These are phyloP conservation scores for Salpingus planirostris DNA, from an alignment of 2,888 invertebrate species.

Conservation along the genomic window DNA sequence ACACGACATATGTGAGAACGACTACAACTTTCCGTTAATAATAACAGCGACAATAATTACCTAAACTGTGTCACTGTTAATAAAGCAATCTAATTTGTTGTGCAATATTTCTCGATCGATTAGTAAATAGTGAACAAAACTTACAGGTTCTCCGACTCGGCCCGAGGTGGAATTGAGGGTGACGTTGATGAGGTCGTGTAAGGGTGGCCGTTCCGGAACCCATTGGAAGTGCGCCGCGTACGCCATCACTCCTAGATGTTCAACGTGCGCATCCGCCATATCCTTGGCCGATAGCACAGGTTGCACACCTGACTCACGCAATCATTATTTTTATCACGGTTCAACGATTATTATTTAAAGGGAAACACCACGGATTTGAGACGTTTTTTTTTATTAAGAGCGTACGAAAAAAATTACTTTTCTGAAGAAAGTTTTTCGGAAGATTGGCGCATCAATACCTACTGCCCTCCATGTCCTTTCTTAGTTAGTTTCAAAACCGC, in stretches of 20 bases:
- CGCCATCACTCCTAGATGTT: conserved; percentile 96
- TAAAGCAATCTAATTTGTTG: conserved; percentile 12
- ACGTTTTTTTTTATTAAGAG: no score
- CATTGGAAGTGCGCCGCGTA: conserved; percentile 90
- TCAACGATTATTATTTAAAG: conserved; percentile 4
- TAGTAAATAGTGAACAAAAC: conserved; percentile 24
- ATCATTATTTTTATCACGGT: conserved; percentile 7
- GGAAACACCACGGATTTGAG: no score
- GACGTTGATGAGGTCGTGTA: conserved; percentile 73
- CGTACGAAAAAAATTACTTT: no score
- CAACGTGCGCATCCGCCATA: conserved; percentile 90
- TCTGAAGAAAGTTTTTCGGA: no score
- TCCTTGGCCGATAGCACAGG: conserved; percentile 87
- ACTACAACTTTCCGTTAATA: no score
- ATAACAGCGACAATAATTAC: no score
- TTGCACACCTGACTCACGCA: conserved; percentile 61
- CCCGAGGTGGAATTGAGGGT: conserved; percentile 77
- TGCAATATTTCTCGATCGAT: conserved; percentile 4
- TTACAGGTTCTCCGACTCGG: conserved; percentile 76
- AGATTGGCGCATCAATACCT: no score
- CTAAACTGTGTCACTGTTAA: conserved; percentile 3
- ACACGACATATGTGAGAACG: not conserved
- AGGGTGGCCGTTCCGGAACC: conserved; percentile 74
- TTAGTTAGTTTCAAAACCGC: no score
- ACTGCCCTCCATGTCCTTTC: no score